Conservation (phyloP, 2,888 invertebrate genomes). For the Zeuzera pyrina region DNA sequence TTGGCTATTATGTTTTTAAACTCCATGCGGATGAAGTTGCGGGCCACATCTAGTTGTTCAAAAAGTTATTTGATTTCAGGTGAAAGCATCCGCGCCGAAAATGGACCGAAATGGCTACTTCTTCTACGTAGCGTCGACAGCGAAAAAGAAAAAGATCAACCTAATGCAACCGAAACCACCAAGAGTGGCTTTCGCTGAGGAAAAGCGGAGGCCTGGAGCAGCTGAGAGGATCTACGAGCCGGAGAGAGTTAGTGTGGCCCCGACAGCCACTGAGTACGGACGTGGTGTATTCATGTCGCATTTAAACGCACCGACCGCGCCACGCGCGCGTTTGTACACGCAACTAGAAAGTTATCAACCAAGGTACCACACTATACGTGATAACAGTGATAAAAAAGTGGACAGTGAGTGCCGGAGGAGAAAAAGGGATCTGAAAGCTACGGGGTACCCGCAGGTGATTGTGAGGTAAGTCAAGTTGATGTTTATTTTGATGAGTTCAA, state of each 20-base stretch:
- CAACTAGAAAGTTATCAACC: constrained; percentile 70
- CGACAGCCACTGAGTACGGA: constrained; percentile 39
- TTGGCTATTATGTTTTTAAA: too few species aligned
- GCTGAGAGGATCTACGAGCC: constrained; percentile 38
- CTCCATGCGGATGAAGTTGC: too few species aligned
- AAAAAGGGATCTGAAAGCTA: constrained; percentile 48
- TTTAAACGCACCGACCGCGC: constrained; percentile 46
- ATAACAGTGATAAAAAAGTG: constrained; percentile 61
- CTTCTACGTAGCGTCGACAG: constrained; percentile 61
- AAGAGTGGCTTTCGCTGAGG: constrained; percentile 56
- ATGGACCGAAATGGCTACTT: constrained; percentile 69
- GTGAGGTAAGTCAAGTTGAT: constrained; percentile 35
- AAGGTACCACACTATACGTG: constrained; percentile 64
- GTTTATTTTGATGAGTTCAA: too few species aligned
- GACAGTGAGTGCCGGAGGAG: constrained; percentile 57
- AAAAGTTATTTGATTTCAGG: constrained; percentile 28
- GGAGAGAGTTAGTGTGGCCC: constrained; percentile 39
- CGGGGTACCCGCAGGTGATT: constrained; percentile 36
- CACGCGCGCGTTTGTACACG: constrained; percentile 59
- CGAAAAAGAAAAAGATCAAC: constrained; percentile 70
- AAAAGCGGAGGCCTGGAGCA: constrained; percentile 52
- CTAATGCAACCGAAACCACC: constrained; percentile 66
- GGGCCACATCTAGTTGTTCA: background rate
- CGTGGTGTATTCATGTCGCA: constrained; percentile 50
- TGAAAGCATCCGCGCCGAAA: constrained; percentile 61